Evolutionary conservation across 2,113 vertebrate genomes (phyloP), one percentile per base, ranked within the genome.

Genomic region (Dicrurus megarhynchus): DNA sequence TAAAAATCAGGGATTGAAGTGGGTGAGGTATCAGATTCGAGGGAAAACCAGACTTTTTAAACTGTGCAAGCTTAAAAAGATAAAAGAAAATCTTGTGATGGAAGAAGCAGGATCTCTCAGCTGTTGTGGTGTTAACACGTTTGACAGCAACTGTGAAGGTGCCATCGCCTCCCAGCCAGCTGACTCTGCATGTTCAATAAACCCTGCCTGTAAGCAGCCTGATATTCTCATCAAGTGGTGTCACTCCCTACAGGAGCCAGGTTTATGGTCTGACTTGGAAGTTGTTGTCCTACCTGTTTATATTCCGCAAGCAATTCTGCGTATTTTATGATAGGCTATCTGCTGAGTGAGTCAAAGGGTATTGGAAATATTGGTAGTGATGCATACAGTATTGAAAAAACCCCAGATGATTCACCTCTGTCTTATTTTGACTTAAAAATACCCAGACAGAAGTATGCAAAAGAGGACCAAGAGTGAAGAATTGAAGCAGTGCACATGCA

Each of bases 401-500:
- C 60, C 92, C 96, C 83, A 49, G 68, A 65, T 96, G 93, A 92
- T 87, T 96, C 96, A 95, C 41, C 56, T 89, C 82, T 84, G 56
- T 86, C 64, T 47, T 87, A 50, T 52, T 93, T 92, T 60, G 44
- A 13, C 87, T 93, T 89, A 33, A 94, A 96, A 96, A 95, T 92
- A 83, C 26, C 79, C 88, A 78, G 93, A 59, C 39, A 81, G 44
- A 44, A 70, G 24, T 55, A 94, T 84, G 88, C 76, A 96, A 90
- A 94, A 84, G 79, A 87, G 65, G 26, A 78, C 37, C 39, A 41
- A 75, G 76, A 59, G 42, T 67, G 47, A 90, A 88, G 79, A 91
- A 46, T 70, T 53, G 24, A 89, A 71, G 33, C 55, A 53, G 24
- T n/a, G 33, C 67, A 76, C 47, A 22, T 67, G 60, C 69, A 74